Percentiles rank a stretch among this genome's conserved stretches.
phyloP scores from a whole-genome alignment of 2,888 invertebrate genomes.

The Molorchus minor region DNA sequence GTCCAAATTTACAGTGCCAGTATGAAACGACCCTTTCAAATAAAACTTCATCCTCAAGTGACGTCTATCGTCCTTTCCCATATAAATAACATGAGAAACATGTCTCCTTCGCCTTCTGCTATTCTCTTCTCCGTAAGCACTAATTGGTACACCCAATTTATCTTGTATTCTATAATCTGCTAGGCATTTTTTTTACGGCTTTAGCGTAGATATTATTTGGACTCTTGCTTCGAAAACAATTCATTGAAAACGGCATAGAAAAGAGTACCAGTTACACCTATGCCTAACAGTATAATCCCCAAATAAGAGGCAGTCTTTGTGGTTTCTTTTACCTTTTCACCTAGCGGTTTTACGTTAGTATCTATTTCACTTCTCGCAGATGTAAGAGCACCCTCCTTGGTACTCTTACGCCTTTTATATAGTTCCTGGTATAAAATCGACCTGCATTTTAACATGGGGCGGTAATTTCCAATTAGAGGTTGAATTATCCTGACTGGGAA shows the following conservation, averaged over 20 bases:
- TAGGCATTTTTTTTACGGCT: constrained; percentile 79
- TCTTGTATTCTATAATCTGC: constrained; percentile 80
- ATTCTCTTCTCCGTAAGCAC: constrained; percentile 88
- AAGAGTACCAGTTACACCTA: constrained; percentile 83
- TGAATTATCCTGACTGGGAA: constrained; percentile 32
- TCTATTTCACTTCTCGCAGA: constrained; percentile 51
- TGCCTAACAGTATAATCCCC: constrained; percentile 75
- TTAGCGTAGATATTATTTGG: constrained; percentile 85
- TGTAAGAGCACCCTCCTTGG: constrained; percentile 30
- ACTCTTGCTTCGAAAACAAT: constrained; percentile 87
- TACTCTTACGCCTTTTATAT: constrained; percentile 34
- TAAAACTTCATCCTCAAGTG: constrained; percentile 92
- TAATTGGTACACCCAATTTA: constrained; percentile 89
- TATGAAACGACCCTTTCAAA: constrained; percentile 82
- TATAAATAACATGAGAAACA: constrained; percentile 80
- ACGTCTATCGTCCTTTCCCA: constrained; percentile 74
- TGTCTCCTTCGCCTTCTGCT: constrained; percentile 77
- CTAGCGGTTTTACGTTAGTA: constrained; percentile 71
- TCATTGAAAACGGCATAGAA: constrained; percentile 87
- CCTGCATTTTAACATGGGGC: constrained; percentile 28
- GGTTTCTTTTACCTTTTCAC: constrained; percentile 86
- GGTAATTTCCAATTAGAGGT: constrained; percentile 27
- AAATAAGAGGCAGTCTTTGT: constrained; percentile 89
- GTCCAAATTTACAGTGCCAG: constrained; percentile 87
- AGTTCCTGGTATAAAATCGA: constrained; percentile 31